Conservation (phyloP, 2,888 invertebrate genomes). For the Celastrina argiolus region DNA sequence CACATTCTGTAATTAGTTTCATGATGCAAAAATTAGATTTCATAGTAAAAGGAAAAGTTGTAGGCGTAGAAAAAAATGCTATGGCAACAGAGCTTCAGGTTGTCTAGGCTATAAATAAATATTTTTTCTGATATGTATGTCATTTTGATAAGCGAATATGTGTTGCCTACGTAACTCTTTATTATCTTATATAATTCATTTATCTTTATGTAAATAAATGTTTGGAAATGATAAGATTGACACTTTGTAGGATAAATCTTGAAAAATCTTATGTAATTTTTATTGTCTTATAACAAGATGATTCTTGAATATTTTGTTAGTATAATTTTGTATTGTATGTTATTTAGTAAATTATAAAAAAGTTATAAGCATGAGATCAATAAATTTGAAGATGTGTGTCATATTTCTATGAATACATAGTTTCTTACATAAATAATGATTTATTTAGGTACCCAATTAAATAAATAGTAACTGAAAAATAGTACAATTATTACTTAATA, state of each 20-base stretch:
- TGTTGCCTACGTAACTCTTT: not conserved
- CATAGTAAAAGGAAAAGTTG: not conserved
- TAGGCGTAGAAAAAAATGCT: not conserved
- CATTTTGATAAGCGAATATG: slow-evolving; percentile 4
- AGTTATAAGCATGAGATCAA: too few species aligned
- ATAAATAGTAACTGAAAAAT: too few species aligned
- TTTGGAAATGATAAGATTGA: slow-evolving; percentile 6
- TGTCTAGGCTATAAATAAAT: not conserved
- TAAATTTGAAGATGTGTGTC: too few species aligned
- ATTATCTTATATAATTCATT: slow-evolving; percentile 7
- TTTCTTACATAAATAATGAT: too few species aligned
- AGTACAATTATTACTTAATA: not conserved
- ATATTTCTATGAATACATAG: too few species aligned
- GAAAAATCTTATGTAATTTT: not conserved
- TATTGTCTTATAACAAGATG: not conserved
- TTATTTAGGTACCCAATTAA: too few species aligned
- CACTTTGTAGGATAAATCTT: not conserved
- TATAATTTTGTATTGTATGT: not conserved
- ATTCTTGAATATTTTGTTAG: not conserved
- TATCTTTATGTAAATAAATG: slow-evolving; percentile 13
- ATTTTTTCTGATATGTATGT: not conserved
- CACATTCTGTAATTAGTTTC: too few species aligned
- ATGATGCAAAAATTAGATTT: not conserved
- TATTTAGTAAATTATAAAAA: too few species aligned
- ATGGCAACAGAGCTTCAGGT: not conserved